Conservation (phyloP, 2,888 invertebrate species). For the Drosophila meridionalis region DNA sequence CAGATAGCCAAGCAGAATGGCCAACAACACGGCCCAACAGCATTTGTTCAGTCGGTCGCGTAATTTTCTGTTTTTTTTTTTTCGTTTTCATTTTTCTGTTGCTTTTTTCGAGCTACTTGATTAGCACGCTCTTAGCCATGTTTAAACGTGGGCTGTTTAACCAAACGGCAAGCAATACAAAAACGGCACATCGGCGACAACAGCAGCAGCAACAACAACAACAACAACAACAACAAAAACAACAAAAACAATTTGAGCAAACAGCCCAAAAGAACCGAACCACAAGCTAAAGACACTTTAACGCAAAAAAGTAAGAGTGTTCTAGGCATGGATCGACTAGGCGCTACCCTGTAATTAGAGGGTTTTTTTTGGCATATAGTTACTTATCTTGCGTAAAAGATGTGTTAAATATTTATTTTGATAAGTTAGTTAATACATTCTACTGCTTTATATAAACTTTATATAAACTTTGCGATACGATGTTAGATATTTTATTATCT, state of each 20-base stretch:
- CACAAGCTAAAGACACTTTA: conserved; percentile 65
- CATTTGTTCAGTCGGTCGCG: conserved; percentile 71
- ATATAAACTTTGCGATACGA: background rate
- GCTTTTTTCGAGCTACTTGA: conserved; percentile 65
- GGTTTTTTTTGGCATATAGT: too few relatives aligned
- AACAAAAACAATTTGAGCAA: conserved; percentile 26
- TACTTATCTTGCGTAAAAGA: background rate
- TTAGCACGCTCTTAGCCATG: conserved; percentile 78
- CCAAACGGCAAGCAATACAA: conserved; percentile 59
- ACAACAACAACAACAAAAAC: conserved; percentile 23
- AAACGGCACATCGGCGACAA: conserved; percentile 38
- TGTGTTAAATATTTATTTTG: background rate
- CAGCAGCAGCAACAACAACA: conserved; percentile 27
- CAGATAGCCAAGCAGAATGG: conserved; percentile 21
- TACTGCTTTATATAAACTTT: too few relatives aligned
- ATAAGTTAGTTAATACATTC: background rate
- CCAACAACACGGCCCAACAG: conserved; percentile 35
- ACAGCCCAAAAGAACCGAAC: conserved; percentile 53
- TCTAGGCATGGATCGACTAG: background rate
- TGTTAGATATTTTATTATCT: background rate
- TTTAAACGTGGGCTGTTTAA: conserved; percentile 76
- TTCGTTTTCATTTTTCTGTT: conserved; percentile 7
- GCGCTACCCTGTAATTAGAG: background rate
- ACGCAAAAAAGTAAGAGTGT: conserved; percentile 36
- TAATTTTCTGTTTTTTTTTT: conserved; percentile 51